Percentiles rank a stretch among this genome's conserved stretches.
Evolutionary conservation across 2,888 invertebrate genomes (phyloP).

Genomic region (Anticlea derivata): DNA sequence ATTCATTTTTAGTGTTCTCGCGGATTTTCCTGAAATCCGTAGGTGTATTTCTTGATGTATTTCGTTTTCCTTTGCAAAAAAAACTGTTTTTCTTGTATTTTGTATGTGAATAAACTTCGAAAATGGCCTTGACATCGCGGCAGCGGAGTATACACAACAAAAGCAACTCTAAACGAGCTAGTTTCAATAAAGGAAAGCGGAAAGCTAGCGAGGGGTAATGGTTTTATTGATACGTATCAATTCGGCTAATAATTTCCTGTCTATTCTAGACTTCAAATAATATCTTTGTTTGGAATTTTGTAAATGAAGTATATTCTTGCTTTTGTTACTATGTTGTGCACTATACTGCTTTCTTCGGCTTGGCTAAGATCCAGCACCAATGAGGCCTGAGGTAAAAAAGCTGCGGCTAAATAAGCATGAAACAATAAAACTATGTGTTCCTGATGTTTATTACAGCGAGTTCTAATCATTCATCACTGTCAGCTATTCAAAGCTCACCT

Average conservation of each 20-base stretch:
- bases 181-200: conserved; percentile 70
- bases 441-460: conserved; percentile 1
- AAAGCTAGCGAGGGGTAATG: conserved; percentile 70
- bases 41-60: background rate
- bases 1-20: no score
- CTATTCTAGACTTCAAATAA: conserved; percentile 18
- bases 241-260: conserved; percentile 12
- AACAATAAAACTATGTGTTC: background rate
- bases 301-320: background rate
- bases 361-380: conserved; percentile 11
- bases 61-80: background rate
- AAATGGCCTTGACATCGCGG: conserved; percentile 73
- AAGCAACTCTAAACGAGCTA: conserved; percentile 71
- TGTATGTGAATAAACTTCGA: conserved; percentile 14
- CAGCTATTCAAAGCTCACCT: background rate
- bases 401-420: conserved; percentile 4
- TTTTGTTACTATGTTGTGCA: conserved; percentile 10
- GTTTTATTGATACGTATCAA: conserved; percentile 2
- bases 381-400: conserved; percentile 16
- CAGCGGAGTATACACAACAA: conserved; percentile 76
- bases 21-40: background rate
- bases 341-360: conserved; percentile 9
- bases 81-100: background rate
- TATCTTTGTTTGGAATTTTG: no score
- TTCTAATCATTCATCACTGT: background rate